Percentiles rank a stretch among this genome's conserved stretches.
These are phyloP conservation scores for Acipenser transmontanus DNA, from an alignment of 2,797 vertebrate species.

Conservation along the genomic window DNA sequence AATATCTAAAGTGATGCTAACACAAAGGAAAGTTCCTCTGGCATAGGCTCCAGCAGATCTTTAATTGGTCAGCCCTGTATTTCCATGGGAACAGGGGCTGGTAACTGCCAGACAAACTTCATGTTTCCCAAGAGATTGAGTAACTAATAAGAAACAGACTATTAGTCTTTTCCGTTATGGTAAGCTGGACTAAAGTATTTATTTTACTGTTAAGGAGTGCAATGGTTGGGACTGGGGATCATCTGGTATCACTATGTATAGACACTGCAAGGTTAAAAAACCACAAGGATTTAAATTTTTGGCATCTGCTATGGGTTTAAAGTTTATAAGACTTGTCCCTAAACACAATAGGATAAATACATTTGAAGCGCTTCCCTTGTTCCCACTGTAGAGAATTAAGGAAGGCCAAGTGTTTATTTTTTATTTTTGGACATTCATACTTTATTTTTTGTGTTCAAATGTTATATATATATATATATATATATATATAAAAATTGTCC, in stretches of 20 bases:
- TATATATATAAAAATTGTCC: too few species aligned
- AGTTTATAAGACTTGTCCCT: neutral
- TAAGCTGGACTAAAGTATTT: constrained; percentile 12
- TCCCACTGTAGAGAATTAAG: neutral
- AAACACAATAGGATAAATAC: constrained; percentile 7
- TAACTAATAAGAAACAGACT: constrained; percentile 16
- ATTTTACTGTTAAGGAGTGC: constrained; percentile 10
- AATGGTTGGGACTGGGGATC: constrained; percentile 9
- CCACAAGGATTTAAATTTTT: constrained; percentile 1
- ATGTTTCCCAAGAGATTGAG: constrained; percentile 23
- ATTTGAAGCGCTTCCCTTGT: constrained; percentile 5
- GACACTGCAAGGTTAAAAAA: neutral
- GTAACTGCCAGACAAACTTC: constrained; percentile 17
- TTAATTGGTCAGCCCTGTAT: constrained; percentile 9
- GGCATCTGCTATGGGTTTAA: neutral
- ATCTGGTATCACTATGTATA: neutral
- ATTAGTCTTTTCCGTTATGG: constrained; percentile 8
- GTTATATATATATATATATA: too few species aligned
- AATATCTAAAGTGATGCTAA: too few species aligned
- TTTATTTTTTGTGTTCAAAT: too few species aligned
- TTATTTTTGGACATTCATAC: neutral
- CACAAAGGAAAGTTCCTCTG: too few species aligned
- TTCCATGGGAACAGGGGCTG: constrained; percentile 22
- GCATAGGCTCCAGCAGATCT: too few species aligned
- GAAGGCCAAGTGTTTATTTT: neutral